Conservation (phyloP, 2,113 vertebrate species). For the Neogobius melanostomus region DNA sequence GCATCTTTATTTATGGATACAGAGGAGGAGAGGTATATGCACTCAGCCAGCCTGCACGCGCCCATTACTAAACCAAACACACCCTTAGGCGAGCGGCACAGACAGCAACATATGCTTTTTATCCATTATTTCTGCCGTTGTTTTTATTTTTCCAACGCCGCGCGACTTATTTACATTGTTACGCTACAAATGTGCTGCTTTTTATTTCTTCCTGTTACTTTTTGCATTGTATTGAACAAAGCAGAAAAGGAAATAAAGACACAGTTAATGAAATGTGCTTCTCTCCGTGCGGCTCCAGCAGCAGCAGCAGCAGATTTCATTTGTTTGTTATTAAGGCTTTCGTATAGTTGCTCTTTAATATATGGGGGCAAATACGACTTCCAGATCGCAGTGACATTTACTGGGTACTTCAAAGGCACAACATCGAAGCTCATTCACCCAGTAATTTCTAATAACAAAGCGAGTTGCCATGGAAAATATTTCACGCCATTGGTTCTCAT, state of each 20-base stretch:
- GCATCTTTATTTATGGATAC: slow-evolving; percentile 48
- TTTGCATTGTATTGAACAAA: not conserved
- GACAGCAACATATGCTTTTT: slow-evolving; percentile 18
- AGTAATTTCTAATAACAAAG: not conserved
- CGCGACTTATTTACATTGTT: slow-evolving; percentile 11
- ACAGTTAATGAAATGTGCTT: slow-evolving; percentile 7
- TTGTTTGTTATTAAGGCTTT: slow-evolving; percentile 1
- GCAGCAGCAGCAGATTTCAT: not conserved
- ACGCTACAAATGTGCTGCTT: slow-evolving; percentile 8
- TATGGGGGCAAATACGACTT: not conserved
- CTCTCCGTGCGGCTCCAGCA: not conserved
- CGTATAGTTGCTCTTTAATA: slow-evolving; percentile 6
- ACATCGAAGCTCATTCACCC: not conserved
- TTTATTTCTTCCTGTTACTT: not conserved
- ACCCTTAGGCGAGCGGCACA: slow-evolving; percentile 26
- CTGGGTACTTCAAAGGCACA: not conserved
- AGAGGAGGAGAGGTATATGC: slow-evolving; percentile 6
- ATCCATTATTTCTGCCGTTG: not conserved
- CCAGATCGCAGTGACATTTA: not conserved
- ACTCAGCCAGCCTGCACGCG: slow-evolving; percentile 18
- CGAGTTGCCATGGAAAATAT: not conserved
- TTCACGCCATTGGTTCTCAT: not conserved
- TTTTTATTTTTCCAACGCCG: slow-evolving; percentile 2
- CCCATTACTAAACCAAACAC: slow-evolving; percentile 35
- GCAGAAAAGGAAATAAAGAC: not conserved